Evolutionary conservation across 2,113 vertebrate species (phyloP).

Genomic region (Desmodus rotundus): DNA sequence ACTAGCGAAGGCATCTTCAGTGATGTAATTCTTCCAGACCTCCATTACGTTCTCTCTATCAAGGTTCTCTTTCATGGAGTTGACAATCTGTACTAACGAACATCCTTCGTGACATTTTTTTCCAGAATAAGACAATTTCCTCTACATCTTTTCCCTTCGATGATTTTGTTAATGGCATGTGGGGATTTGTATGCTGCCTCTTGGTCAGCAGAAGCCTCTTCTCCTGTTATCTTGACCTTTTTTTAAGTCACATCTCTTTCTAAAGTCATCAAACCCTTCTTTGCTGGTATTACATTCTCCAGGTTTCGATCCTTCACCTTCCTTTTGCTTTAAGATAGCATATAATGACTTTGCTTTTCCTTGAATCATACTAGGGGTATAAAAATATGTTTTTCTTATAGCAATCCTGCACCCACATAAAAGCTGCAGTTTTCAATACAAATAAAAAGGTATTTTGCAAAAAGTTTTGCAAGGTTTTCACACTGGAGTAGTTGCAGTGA

Average conservation of each 20-base stretch:
- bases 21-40: not conserved
- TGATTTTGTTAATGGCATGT: not conserved
- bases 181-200: not conserved
- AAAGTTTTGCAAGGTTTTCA: not conserved
- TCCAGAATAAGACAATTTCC: not conserved
- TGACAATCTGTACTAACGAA: not conserved
- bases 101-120: not conserved
- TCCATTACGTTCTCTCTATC: not conserved
- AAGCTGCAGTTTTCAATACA: not conserved
- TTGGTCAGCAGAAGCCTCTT: not conserved
- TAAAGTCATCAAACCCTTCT: not conserved
- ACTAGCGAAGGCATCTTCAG: no score
- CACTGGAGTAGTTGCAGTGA: not conserved
- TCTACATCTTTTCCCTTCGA: not conserved
- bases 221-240: not conserved
- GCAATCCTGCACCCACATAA: not conserved
- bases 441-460: not conserved
- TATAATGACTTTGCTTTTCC: not conserved
- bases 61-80: not conserved
- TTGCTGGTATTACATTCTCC: not conserved
- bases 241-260: not conserved
- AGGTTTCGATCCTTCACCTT: not conserved
- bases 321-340: not conserved
- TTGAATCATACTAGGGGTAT: not conserved
- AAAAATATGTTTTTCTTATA: not conserved